Base-by-base conservation (phyloP, 2,888 invertebrate species). In the Rhingia rostrata region DNA sequence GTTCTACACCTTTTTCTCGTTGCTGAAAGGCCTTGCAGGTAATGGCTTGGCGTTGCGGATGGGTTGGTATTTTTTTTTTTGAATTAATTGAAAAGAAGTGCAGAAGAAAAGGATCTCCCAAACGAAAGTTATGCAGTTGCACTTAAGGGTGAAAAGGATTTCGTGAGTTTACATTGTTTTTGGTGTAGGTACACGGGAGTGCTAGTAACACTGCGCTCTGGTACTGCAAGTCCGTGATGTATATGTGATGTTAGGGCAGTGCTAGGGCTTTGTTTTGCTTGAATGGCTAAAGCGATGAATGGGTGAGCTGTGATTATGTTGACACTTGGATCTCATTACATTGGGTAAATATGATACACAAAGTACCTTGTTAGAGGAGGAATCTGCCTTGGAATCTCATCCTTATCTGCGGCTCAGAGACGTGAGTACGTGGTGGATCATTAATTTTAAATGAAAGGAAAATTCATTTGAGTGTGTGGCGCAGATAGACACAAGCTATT, bases 311-410 rank as follows among this genome's bases (percentile, higher is more conserved):
- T 75, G 79, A 84, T 84, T 84, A 84, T 84, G 79, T 84, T 84
- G 84, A 84, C 84, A 84, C 84, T 84, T 84, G 84, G 66, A 84
- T 70, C 79, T 84, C 80, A 84, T 84, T 84, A 84, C 84, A 84
- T 84, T 80, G 80, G 84, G 66, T 70, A 84, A 84, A 84, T 74
- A 84, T 63, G 79, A 45, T 64, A 45, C 53, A 84, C 79, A 84
- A 80, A 84, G 80, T 84, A 80, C 84, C 84, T 84, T 79, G 84
- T 84, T 80, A 84, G 22, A 22, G 22, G 54, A n/a, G 77, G 49
- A 67, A 74, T 22, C 22, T 47, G 73, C 53, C 39, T 47, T 12
- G 56, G 63, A 70, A 61, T 39, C 41, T 37, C 30, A 72, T 58
- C 22, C 22, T 22, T 22, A 22, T 22, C 22, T 22, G 22, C 22